A percentile compares a stretch with the other conserved stretches of the same genome.
These are phyloP conservation scores for Saccostrea cuccullata DNA, from an alignment of 1,140 invertebrate genomes.

Conservation along the genomic window DNA sequence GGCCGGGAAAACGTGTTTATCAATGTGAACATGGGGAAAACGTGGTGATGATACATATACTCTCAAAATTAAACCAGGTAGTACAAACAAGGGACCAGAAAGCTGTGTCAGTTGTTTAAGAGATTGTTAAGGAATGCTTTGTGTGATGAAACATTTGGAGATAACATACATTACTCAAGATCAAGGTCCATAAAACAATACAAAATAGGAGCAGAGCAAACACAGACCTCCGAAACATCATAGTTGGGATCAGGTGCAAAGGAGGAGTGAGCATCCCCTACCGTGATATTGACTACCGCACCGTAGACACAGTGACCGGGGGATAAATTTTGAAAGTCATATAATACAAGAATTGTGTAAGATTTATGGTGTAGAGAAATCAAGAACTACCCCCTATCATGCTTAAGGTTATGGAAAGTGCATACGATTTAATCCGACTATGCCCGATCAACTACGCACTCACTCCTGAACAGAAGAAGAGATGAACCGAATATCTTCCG, in stretches of 20 bases:
- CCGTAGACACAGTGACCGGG: slow-evolving; percentile 34
- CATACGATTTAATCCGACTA: slow-evolving; percentile 49
- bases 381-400: slow-evolving; percentile 44
- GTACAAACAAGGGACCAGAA: slow-evolving; percentile 41
- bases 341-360: slow-evolving; percentile 41
- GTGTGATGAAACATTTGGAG: not conserved
- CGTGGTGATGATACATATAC: slow-evolving; percentile 6
- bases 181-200: too few relatives aligned
- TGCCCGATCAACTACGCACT: slow-evolving; percentile 19
- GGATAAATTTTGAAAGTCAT: slow-evolving; percentile 38
- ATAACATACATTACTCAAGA: too few relatives aligned
- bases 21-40: too few relatives aligned
- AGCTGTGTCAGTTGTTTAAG: slow-evolving; percentile 37
- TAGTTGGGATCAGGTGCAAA: too few relatives aligned
- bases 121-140: slow-evolving; percentile 26
- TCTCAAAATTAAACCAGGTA: slow-evolving; percentile 41
- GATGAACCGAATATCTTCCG: too few relatives aligned
- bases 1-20: slow-evolving; percentile 56
- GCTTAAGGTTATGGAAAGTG: not conserved
- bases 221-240: too few relatives aligned
- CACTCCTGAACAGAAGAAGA: slow-evolving; percentile 36
- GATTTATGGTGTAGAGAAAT: slow-evolving; percentile 38
- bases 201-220: too few relatives aligned
- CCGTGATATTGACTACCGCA: slow-evolving; percentile 34
- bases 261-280: too few relatives aligned